Conservation (phyloP, 2,888 invertebrate species). For the Diloba caeruleocephala region DNA sequence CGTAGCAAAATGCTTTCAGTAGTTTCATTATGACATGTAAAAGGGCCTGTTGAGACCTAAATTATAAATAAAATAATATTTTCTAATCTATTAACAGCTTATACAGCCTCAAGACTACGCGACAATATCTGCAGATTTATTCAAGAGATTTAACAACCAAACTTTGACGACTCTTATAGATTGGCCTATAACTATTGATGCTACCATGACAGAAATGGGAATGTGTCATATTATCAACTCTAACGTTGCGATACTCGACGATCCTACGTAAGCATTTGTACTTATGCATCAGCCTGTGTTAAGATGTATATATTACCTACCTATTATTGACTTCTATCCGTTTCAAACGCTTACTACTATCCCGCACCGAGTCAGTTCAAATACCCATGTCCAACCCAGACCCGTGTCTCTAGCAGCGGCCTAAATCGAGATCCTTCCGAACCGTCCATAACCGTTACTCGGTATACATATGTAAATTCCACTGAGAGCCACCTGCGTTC, state of each 20-base stretch:
- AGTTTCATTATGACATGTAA: too few species aligned
- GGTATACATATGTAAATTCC: too few species aligned
- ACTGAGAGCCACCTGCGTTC: not conserved
- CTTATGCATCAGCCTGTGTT: too few species aligned
- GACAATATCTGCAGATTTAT: constrained; percentile 65
- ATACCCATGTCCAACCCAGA: not conserved
- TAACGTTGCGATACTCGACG: constrained; percentile 89
- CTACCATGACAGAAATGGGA: constrained; percentile 91
- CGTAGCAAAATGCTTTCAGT: too few species aligned
- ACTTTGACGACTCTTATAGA: constrained; percentile 68
- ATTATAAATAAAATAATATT: too few species aligned
- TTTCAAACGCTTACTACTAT: not conserved
- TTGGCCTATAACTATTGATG: constrained; percentile 82
- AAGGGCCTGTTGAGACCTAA: too few species aligned
- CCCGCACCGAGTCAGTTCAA: not conserved
- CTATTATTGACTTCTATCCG: too few species aligned
- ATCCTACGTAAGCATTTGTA: constrained; percentile 85
- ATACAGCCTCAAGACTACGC: constrained; percentile 74
- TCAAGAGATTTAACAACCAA: constrained; percentile 64
- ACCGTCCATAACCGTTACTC: too few species aligned
- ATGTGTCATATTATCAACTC: constrained; percentile 92
- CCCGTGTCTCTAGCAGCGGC: not conserved
- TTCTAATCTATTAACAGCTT: constrained; percentile 52
- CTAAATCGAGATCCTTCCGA: not conserved
- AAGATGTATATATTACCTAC: too few species aligned